Conservation (phyloP, 2,113 vertebrate genomes). For the Noturus placidus region DNA sequence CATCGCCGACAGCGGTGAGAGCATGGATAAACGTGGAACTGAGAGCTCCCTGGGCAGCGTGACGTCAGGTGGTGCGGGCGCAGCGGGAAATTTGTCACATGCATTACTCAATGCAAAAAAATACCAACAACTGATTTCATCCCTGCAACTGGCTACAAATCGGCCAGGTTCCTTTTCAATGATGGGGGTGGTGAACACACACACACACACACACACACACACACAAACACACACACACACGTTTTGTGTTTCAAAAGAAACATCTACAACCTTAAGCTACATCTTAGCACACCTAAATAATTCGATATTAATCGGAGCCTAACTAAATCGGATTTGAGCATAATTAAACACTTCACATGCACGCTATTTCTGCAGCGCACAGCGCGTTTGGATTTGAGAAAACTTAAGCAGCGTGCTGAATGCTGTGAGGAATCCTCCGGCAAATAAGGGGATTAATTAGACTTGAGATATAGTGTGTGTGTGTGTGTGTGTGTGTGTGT, state of each 20-base stretch:
- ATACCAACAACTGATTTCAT: not conserved
- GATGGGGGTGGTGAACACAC: not conserved
- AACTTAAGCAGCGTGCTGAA: conserved; percentile 34
- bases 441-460: conserved; percentile 56
- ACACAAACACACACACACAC: not conserved
- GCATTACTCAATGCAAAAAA: not conserved
- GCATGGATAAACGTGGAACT: conserved; percentile 31
- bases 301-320: conserved; percentile 16
- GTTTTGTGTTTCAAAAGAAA: not conserved
- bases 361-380: conserved; percentile 31
- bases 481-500: not conserved
- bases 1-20: not conserved
- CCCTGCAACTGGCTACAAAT: conserved; percentile 33
- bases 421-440: conserved; percentile 37
- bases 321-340: conserved; percentile 39
- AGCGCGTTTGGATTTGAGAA: conserved; percentile 42
- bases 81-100: conserved; percentile 24
- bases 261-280: not conserved
- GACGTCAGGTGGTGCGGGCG: conserved; percentile 36
- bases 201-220: not conserved
- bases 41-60: conserved; percentile 26
- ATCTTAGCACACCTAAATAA: not conserved
- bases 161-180: not conserved
- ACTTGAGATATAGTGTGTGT: conserved; percentile 26
- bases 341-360: conserved; percentile 50